Base-by-base conservation (phyloP, 2,888 invertebrate genomes). In the Gastrophysa polygoni region DNA sequence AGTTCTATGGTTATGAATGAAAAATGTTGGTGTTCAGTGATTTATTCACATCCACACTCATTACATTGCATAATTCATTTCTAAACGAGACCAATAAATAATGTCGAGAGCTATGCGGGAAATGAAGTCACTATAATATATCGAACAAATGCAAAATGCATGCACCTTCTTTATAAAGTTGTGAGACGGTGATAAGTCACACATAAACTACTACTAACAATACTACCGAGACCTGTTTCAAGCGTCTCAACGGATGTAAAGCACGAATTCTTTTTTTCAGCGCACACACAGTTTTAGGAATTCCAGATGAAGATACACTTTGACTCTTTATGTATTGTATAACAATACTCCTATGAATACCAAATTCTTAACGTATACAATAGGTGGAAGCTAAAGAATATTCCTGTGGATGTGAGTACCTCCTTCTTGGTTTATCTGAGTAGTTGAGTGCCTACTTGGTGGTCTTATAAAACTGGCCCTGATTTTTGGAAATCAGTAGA, bases 251-350 rank as follows among this genome's bases (percentile, higher is more conserved):
- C 68, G 64, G 73, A 75, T 75, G 75, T 76, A 71, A 72, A 72
- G 74, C 75, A 75, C 73, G 75, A 70, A 72, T 70, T 68, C 63
- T 68, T 70, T 73, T 69, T 76, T 75, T 74, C 68, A 46, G 47
- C 44, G 50, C 59, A 47, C 61, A 67, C 62, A 62, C 44, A 61
- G 50, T 75, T 75, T 71, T 72, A 68, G 68, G 76, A 75, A 78
- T 77, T 75, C 73, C 65, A 78, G 77, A 78, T 77, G 73, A 71
- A 78, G 77, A 78, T 78, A 77, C 77, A 77, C 77, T 77, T 73
- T 77, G 77, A 73, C 74, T 76, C 70, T 61, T 54, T 63, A 56
- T 47, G 71, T 73, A 74, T 74, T 75, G 75, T 75, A 72, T 70
- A 72, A 72, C 74, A 72, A 72, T 74, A 72, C 70, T 71, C 70